Evolutionary conservation across 2,797 vertebrate genomes (phyloP), one percentile per base, ranked within the genome.

Genomic region (Channallabes apus): DNA sequence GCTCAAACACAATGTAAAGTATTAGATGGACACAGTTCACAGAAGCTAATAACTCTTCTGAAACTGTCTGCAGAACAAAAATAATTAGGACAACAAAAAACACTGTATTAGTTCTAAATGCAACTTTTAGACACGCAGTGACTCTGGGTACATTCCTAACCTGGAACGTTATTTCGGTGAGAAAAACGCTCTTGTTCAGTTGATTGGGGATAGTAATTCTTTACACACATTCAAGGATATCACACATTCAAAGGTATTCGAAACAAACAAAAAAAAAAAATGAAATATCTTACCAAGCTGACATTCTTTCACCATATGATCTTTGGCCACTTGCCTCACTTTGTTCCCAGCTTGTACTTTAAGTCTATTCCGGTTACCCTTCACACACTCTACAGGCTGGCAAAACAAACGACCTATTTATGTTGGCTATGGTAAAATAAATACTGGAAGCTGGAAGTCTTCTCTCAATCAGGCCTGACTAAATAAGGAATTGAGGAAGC

Each of bases 351-450:
- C 27, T 56, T 84, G 84, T 89, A 67, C 56, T 78, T 75, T 71
- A 82, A 78, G 79, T 77, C 41, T 32, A 9, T 61, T 78, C 76
- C 27, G 80, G 83, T 82, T 86, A 69, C 68, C 76, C 83, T 82
- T 41, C 29, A 41, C 18, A 35, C 32, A 8, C 29, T 79, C 56
- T 35, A 79, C 32, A 62, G 76, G 61, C 76, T 46, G 38, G 7
- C 71, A 12, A 83, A 89, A 86, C 24, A 62, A 77, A 87, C 59
- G 35, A 88, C 86, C 58, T 82, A 22, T 85, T 86, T 89, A 80
- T 75, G 54, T 85, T 84, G 85, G 79, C 76, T 80, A 3, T 64
- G 4, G 62, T 14, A 82, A 27, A 82, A 27, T 76, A 78, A 86
- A 86, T 76, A 79, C 32, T 62, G 22, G 76, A 41, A 61, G 67